phyloP scores from a whole-genome alignment of 2,888 invertebrate genomes.

The Morpho deidamia region DNA sequence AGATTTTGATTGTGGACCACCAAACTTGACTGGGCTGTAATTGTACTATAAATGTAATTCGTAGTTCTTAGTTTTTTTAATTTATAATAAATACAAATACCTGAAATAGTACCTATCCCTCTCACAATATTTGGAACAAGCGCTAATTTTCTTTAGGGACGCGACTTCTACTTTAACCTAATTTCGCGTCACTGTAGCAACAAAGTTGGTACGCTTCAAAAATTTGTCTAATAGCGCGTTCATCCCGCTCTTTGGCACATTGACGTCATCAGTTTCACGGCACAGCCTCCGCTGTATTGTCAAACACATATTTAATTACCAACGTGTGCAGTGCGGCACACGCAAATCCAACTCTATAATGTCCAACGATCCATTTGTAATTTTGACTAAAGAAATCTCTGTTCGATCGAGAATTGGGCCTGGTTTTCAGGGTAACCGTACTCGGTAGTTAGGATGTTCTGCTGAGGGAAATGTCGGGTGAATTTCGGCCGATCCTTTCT shows the following conservation, averaged over 20 bases:
- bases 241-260: slow-evolving; percentile 38
- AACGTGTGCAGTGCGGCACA: slow-evolving; percentile 78
- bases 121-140: background rate
- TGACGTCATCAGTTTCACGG: slow-evolving; percentile 65
- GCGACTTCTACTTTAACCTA: slow-evolving; percentile 19
- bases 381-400: slow-evolving; percentile 17
- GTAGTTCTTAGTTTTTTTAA: too few species aligned
- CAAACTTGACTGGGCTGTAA: too few species aligned
- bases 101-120: too few species aligned
- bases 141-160: slow-evolving; percentile 7
- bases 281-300: slow-evolving; percentile 70
- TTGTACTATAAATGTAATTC: too few species aligned
- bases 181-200: slow-evolving; percentile 15
- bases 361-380: slow-evolving; percentile 11
- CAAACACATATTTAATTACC: slow-evolving; percentile 76
- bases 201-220: slow-evolving; percentile 18
- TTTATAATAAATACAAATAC: too few species aligned
- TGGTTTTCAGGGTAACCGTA: slow-evolving; percentile 12
- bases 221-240: slow-evolving; percentile 35
- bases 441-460: slow-evolving; percentile 34
- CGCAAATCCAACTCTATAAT: slow-evolving; percentile 46
- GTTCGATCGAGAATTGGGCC: slow-evolving; percentile 17
- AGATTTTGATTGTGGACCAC: too few species aligned
- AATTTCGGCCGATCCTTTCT: slow-evolving; percentile 71
- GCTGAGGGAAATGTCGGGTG: slow-evolving; percentile 35